These are phyloP conservation scores for Panonychus citri DNA, from an alignment of 1,140 invertebrate genomes.

Conservation along the genomic window DNA sequence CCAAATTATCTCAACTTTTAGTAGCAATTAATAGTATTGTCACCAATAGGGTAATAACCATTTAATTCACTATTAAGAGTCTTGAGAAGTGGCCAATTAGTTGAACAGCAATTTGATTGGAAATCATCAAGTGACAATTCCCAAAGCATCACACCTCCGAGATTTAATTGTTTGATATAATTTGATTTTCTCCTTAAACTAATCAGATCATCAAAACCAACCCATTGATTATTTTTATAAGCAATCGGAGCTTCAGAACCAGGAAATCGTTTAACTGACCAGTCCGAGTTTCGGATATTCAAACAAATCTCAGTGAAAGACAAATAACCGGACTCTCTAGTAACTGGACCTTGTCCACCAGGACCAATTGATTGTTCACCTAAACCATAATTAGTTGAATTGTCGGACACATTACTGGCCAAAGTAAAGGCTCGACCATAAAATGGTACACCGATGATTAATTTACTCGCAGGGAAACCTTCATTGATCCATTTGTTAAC, in stretches of 20 bases:
- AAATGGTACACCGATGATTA: conserved; percentile 43
- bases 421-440: conserved; percentile 42
- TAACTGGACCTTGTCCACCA: conserved; percentile 52
- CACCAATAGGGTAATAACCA: not conserved
- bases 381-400: conserved; percentile 36
- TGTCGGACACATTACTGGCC: conserved; percentile 23
- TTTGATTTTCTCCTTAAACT: conserved; percentile 35
- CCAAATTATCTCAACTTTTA: too few species aligned
- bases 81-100: conserved; percentile 12
- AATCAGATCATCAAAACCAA: conserved; percentile 50
- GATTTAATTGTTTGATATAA: conserved; percentile 16
- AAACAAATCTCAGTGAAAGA: conserved; percentile 71
- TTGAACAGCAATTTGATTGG: conserved; percentile 14
- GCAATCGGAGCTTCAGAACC: conserved; percentile 40
- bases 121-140: conserved; percentile 19
- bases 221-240: conserved; percentile 50
- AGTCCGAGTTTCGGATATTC: conserved; percentile 33
- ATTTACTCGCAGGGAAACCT: conserved; percentile 51
- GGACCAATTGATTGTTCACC: conserved; percentile 33
- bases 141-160: conserved; percentile 28
- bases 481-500: conserved; percentile 33
- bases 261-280: conserved; percentile 34
- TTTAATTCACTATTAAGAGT: conserved; percentile 3
- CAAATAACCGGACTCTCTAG: conserved; percentile 66
- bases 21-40: not conserved